Conservation (phyloP, 2,888 invertebrate genomes). For the Drosophila lutescens region DNA sequence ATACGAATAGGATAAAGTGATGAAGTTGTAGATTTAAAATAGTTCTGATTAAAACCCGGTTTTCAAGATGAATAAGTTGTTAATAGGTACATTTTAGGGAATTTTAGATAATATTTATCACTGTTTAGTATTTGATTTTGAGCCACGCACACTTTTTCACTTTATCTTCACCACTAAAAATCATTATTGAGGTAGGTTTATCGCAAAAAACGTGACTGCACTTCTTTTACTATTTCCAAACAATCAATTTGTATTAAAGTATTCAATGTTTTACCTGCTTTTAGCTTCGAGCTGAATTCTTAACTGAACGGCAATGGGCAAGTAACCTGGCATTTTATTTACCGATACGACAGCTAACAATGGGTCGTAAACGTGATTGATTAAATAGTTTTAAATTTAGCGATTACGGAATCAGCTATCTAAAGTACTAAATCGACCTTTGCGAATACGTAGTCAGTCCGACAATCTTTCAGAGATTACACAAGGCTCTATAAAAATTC, state of each 20-base stretch:
- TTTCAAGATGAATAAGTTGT: too few relatives aligned
- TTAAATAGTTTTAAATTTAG: conserved; percentile 56
- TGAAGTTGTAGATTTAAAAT: too few relatives aligned
- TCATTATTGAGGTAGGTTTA: conserved; percentile 63
- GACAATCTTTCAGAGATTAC: conserved; percentile 39
- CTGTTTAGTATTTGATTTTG: too few relatives aligned
- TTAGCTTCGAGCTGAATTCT: background rate
- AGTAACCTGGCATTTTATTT: conserved; percentile 13
- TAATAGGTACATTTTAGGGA: too few relatives aligned
- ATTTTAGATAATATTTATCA: too few relatives aligned
- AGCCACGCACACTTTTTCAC: background rate
- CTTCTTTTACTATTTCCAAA: background rate
- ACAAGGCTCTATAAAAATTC: conserved; percentile 52
- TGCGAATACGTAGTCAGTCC: conserved; percentile 18
- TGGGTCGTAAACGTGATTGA: conserved; percentile 24
- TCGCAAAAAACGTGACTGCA: background rate
- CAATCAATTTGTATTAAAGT: conserved; percentile 8
- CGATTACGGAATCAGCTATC: conserved; percentile 61
- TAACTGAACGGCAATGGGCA: conserved; percentile 22
- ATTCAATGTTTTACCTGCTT: conserved; percentile 22
- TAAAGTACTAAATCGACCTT: conserved; percentile 13
- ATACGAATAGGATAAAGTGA: background rate
- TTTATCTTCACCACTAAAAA: background rate
- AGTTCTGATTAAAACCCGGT: too few relatives aligned
- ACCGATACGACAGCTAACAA: conserved; percentile 6